These are phyloP conservation scores for Nannoperca australis DNA, from an alignment of 2,797 vertebrate species.

Conservation along the genomic window DNA sequence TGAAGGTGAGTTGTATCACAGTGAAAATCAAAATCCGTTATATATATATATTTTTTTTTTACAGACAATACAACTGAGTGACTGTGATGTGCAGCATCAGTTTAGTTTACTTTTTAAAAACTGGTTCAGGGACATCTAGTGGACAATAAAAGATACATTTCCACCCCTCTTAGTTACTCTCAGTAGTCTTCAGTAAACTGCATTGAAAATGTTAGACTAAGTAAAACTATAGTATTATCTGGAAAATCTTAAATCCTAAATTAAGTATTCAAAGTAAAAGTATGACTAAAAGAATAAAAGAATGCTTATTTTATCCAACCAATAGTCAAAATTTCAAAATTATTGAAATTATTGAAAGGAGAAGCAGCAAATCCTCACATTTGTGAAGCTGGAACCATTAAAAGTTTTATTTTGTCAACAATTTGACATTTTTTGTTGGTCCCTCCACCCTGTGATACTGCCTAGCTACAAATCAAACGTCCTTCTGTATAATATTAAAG, in stretches of 20 bases:
- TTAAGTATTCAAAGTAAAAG: no score
- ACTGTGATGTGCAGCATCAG: neutral
- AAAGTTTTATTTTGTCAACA: neutral
- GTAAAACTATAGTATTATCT: neutral
- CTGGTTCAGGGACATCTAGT: constrained; percentile 30
- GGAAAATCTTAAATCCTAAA: no score
- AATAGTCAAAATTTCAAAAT: neutral
- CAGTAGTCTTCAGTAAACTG: neutral
- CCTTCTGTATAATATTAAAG: neutral
- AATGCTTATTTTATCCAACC: neutral
- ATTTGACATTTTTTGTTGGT: neutral
- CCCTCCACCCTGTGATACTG: neutral
- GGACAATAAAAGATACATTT: neutral
- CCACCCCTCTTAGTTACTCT: no score
- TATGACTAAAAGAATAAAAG: no score
- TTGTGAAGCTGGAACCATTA: no score
- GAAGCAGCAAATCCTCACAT: no score
- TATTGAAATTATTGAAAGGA: no score
- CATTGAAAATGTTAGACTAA: neutral
- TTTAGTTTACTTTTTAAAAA: neutral
- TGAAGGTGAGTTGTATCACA: no score
- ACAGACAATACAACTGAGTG: neutral
- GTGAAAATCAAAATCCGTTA: no score
- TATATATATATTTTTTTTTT: no score
- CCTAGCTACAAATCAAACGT: neutral